Evolutionary conservation across 2,113 vertebrate genomes (phyloP).

Genomic region (Ammodytes dubius): DNA sequence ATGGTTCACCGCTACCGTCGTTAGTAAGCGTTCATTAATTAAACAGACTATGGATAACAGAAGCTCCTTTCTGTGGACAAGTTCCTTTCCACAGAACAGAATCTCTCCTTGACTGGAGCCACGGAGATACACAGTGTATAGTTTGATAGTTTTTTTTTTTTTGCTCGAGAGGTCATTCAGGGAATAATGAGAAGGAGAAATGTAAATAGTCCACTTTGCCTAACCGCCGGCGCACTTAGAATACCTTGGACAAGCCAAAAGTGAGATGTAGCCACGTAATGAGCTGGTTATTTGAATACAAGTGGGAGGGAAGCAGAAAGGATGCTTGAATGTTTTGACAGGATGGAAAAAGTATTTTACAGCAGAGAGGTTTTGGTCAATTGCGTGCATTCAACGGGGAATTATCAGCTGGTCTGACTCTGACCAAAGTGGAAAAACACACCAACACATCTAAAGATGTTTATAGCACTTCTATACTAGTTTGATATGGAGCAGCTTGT

Average conservation of each 20-base stretch:
- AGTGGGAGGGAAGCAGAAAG: background rate
- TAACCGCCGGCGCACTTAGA: constrained; percentile 17
- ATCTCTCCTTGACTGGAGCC: constrained; percentile 55
- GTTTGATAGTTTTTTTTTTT: constrained; percentile 28
- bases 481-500: no score
- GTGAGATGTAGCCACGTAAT: constrained; percentile 28
- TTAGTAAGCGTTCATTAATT: constrained; percentile 77
- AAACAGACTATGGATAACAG: constrained; percentile 70
- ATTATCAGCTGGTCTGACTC: no score
- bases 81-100: constrained; percentile 22
- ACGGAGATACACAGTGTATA: constrained; percentile 22
- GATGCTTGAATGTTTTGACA: background rate
- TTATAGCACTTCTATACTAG: no score
- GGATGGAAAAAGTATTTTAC: background rate
- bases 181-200: constrained; percentile 68
- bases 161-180: constrained; percentile 61
- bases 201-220: constrained; percentile 60
- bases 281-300: constrained; percentile 42
- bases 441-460: no score
- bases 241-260: constrained; percentile 42
- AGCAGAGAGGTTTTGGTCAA: background rate
- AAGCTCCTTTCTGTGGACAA: constrained; percentile 24
- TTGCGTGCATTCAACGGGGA: no score
- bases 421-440: no score
- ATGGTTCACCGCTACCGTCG: constrained; percentile 43